These are phyloP conservation scores for Geopemphigus sp. DNA, from an alignment of 1,140 invertebrate species.

Conservation along the genomic window DNA sequence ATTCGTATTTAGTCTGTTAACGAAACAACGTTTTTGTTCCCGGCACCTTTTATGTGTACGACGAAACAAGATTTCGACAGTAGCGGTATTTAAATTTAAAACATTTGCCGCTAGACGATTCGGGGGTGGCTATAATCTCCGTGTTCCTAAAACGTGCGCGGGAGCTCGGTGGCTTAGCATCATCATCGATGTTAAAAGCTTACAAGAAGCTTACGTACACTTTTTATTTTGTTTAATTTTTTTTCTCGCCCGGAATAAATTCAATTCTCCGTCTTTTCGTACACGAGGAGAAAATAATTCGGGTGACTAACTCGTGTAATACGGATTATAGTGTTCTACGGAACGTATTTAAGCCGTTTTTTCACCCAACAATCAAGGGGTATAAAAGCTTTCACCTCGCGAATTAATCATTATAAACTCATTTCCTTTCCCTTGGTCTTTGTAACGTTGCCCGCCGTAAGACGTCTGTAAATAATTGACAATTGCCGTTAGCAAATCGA, in stretches of 20 bases:
- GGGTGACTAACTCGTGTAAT: slow-evolving; percentile 19
- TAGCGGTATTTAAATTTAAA: slow-evolving; percentile 7
- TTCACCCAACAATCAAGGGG: slow-evolving; percentile 2
- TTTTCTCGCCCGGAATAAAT: background rate
- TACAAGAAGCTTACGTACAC: slow-evolving; percentile 2
- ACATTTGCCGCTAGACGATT: slow-evolving; percentile 1
- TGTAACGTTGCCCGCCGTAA: no score
- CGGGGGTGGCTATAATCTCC: background rate
- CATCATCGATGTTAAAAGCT: slow-evolving; percentile 1
- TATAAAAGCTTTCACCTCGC: slow-evolving; percentile 22
- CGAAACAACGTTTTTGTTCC: background rate
- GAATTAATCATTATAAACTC: slow-evolving; percentile 15
- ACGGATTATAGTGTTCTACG: background rate
- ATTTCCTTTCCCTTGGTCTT: background rate
- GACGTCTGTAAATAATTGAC: background rate
- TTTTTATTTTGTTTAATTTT: background rate
- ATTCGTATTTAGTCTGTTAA: no score
- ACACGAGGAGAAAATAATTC: slow-evolving; percentile 13
- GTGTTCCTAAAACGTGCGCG: background rate
- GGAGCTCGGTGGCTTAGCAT: background rate
- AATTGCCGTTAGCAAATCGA: background rate
- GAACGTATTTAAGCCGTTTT: slow-evolving; percentile 7
- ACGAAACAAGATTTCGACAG: background rate
- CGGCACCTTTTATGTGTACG: background rate
- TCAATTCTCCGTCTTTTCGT: slow-evolving; percentile 5